Evolutionary conservation across 1,140 invertebrate genomes (phyloP), one percentile per base, ranked within the genome.

Genomic region (Drosophila chauvacae): DNA sequence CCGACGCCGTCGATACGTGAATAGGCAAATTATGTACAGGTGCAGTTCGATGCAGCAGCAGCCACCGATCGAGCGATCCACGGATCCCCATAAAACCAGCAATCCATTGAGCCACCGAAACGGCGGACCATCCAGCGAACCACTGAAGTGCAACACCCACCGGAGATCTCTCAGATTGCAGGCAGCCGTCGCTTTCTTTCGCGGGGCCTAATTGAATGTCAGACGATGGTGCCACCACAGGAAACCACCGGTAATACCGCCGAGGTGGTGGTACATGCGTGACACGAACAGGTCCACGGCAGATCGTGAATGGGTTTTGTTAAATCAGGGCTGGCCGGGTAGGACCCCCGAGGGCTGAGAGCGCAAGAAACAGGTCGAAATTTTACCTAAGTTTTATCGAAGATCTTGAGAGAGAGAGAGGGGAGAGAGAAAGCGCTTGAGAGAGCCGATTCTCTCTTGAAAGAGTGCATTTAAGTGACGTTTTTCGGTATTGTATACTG

Each of bases 21-120:
- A 82, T 87, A 87, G 83, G 83, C 79, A 86, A 83, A 86, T 86
- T 82, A 79, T 64, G 71, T 72, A 86, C 82, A 86, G 83, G 82
- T 84, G 75, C 80, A 84, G 56, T 56, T 41, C 20, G 28, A 37
- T 59, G 62, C 62, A 62, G 63, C 59, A 11, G 33, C 10, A 72
- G 72, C 68, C 65, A 65, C 44, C 55, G 72, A 56, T 45, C 13
- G 10, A 16, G 18, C 59, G 26, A 48, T 62, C 35, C 68, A 59
- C 18, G 39, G 41, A 45, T 30, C 57, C n/a, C 20, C 18, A 23
- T 20, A 41, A 41, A 68, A 39, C 65, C 60, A 35, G 3, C 59
- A 33, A 51, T 33, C 41, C 55, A 65, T 42, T 68, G 53, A 72
- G 63, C 69, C 69, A 68, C 69, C 61, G 66, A 39, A 69, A 33